Evolutionary conservation across 2,797 vertebrate genomes (phyloP).

Genomic region (Valencia hispanica): DNA sequence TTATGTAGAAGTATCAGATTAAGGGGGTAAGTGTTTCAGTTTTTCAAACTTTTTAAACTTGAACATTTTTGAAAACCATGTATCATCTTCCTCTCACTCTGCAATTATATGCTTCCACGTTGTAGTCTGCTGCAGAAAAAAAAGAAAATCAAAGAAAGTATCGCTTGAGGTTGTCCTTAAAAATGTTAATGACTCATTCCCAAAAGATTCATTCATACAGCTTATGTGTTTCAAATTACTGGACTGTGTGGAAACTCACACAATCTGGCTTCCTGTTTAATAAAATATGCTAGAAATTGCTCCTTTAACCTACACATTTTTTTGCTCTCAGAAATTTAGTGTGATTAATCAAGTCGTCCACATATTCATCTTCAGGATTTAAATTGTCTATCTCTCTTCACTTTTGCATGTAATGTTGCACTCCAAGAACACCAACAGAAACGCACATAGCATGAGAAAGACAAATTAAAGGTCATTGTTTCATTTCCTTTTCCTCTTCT

Average conservation of each 20-base stretch:
- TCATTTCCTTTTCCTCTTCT: conserved; percentile 26
- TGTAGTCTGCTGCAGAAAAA: neutral
- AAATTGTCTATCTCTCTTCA: neutral
- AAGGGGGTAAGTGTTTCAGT: neutral
- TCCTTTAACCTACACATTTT: neutral
- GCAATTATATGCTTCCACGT: neutral
- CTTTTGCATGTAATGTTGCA: conserved; percentile 1
- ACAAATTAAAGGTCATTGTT: conserved; percentile 61
- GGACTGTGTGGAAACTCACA: neutral
- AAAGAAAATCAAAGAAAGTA: neutral
- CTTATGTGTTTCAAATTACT: neutral
- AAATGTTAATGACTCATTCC: conserved; percentile 3
- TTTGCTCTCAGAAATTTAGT: neutral
- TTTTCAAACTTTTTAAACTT: neutral
- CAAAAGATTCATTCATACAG: neutral
- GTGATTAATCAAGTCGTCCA: neutral
- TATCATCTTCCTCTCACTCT: neutral
- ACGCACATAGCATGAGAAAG: conserved; percentile 63
- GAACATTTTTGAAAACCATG: neutral
- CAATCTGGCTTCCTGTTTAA: neutral
- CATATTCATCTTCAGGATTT: neutral
- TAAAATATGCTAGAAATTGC: neutral
- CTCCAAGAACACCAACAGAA: conserved; percentile 22
- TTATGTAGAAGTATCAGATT: neutral
- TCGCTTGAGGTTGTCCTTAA: neutral